Base-by-base conservation (phyloP, 2,797 vertebrate genomes). In the Aplochiton taeniatus region DNA sequence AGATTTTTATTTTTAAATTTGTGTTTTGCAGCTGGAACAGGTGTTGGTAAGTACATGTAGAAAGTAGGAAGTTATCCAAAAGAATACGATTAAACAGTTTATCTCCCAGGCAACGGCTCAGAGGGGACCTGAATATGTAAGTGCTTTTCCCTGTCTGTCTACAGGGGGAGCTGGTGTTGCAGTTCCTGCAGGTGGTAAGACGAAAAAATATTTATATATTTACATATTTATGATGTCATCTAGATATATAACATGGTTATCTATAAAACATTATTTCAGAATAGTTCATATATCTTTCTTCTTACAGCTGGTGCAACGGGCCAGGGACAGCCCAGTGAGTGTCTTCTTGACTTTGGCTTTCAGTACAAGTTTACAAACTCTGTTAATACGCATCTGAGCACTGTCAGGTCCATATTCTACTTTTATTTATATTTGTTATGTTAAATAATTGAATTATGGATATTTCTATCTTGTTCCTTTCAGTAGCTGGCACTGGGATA, bases 1-100 rank as follows among this genome's bases (percentile, higher is more conserved):
- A 11, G n/a, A 4, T 20, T 31, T 0, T 8, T 58, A 60, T 60
- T 55, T 58, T 58, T 59, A 61, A 42, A 13, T 45, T 48, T 50
- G 58, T 44, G 63, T 76, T 81, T 74, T 31, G 69, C 80, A 90
- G 88, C 80, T 74, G 87, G 84, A 43, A 86, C 85, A 63, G 14
- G 87, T 80, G 64, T 90, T 69, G 84, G 84, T 89, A 87, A 87
- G 72, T 20, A 53, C 5, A 19, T 5, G 49, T 66, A 58, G 31
- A 31, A 31, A 31, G 31, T 31, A 31, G 31, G 2, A 31, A 42
- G 31, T 31, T 41, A 13, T 42, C 49, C 10, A 45, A 61, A 66
- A 44, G 11, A 43, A 58, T 58, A 13, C 42, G 6, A 14, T 11
- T 55, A 14, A 49, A 17, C 20, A 42, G 18, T 45, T 41, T 20